Evolutionary conservation across 2,797 vertebrate genomes (phyloP), one percentile per base, ranked within the genome.

Genomic region (Parauchenoglanis ngamensis): DNA sequence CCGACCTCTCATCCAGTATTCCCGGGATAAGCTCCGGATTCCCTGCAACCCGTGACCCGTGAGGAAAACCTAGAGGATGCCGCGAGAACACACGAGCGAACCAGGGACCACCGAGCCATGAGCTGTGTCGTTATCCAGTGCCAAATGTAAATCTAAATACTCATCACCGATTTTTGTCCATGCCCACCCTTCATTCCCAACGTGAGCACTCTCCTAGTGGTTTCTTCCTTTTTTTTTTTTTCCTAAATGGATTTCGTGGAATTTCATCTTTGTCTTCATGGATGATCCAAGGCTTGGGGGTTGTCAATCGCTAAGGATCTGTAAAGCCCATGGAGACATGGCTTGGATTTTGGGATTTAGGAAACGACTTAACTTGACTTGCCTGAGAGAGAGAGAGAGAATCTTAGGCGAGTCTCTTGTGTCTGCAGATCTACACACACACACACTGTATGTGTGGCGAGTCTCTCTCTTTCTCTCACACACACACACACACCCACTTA

Each of bases 261-360:
- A 79, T 40, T 79, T 13, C 5, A 11, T 59, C 31, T 59, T 40
- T 54, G 77, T 80, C 54, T 59, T 25, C 15, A 11, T 59, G 35
- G 56, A 40, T 61, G 77, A 80, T 80, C 77, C 77, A 31, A 77
- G n/a, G 49, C 52, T 77, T 19, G 75, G n/a, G 25, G 73, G 23
- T 35, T 35, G 76, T 57, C 76, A 23, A 13, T 57, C 8, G 52
- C 52, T 79, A 40, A 59, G 56, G 77, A 40, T 59, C 77, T 59
- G 56, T 80, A 44, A 80, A 80, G 77, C 56, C 31, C 31, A 40
- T 21, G 0, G 77, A 80, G 77, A 57, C 76, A 28, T 77, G 23
- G 28, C 40, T 35, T 78, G 77, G 77, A 80, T 80, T 80, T 80
- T 40, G 56, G 77, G 56, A 11, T 61, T 80, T 59, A 23, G 23